Conservation (phyloP, 2,888 invertebrate genomes). For the Xylocampa areola region DNA sequence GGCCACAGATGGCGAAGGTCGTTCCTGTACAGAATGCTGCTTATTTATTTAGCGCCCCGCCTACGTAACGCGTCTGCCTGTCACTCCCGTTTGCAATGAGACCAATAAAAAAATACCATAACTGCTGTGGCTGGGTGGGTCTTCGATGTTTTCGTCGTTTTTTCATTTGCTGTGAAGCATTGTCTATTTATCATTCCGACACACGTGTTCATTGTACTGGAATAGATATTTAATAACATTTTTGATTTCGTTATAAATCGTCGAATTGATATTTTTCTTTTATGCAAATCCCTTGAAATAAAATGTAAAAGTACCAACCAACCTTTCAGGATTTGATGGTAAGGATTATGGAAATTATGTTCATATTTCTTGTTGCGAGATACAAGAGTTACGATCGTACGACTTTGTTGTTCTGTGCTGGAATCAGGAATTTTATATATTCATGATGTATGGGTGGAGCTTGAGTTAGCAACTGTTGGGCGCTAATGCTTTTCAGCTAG, state of each 20-base stretch:
- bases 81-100: slow-evolving; percentile 66
- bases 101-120: slow-evolving; percentile 56
- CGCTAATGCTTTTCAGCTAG: slow-evolving; percentile 51
- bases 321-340: slow-evolving; percentile 33
- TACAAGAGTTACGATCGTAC: slow-evolving; percentile 50
- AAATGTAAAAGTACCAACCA: slow-evolving; percentile 37
- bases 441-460: slow-evolving; percentile 49
- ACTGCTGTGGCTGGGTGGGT: slow-evolving; percentile 36
- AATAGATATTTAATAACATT: slow-evolving; percentile 45
- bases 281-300: slow-evolving; percentile 44
- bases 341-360: slow-evolving; percentile 30
- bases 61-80: slow-evolving; percentile 70
- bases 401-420: slow-evolving; percentile 35
- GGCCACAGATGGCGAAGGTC: slow-evolving; percentile 84
- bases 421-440: slow-evolving; percentile 50
- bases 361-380: slow-evolving; percentile 30
- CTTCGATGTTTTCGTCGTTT: slow-evolving; percentile 56
- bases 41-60: slow-evolving; percentile 82
- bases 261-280: slow-evolving; percentile 27
- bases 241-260: slow-evolving; percentile 19
- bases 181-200: slow-evolving; percentile 45
- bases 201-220: slow-evolving; percentile 48
- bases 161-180: slow-evolving; percentile 23
- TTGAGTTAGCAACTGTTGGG: slow-evolving; percentile 29
- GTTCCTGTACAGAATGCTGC: slow-evolving; percentile 75